Base-by-base conservation (phyloP, 2,113 vertebrate species). In the Piprites chloris region DNA sequence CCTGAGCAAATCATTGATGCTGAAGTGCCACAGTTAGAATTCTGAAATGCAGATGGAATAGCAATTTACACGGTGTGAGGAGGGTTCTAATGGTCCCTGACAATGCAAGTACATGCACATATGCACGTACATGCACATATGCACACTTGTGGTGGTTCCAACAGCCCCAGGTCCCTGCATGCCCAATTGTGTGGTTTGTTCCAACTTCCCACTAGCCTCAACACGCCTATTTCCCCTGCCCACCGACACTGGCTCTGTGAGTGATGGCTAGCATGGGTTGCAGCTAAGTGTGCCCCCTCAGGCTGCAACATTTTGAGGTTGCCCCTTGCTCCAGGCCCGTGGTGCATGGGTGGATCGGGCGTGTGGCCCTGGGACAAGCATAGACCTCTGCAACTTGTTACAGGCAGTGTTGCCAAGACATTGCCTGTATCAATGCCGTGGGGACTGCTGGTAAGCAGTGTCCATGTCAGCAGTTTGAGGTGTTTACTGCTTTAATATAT, bases 41-140 rank as follows among this genome's bases (percentile, higher is more conserved):
- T 52, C 28, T 44, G n/a, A 27, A 20, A 5, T n/a, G 39, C 44
- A 83, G 62, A 7, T 3, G 2, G n/a, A 67, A 10, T 9, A n/a
- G 33, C 0, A 7, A 35, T 49, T 41, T 53, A 24, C 9, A 27
- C 0, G 0, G 14, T 28, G n/a, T 1, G 2, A 85, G 52, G 39
- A 78, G 5, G 12, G 32, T 71, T n/a, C 20, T 17, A 11, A 44
- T 42, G 33, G 26, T 42, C 23, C 27, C 30, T 50, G 41, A 1
- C 24, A 65, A 33, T 8, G 23, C 58, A 41, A 21, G 19, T 17
- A 18, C 33, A 50, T 6, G 8, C 5, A 10, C 12, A 30, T 7
- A 27, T 9, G 9, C 8, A 9, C 39, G 19, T 17, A 18, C 33
- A 50, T 6, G 8, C 5, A 10, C 12, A 30, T 7, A 27, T 9